phyloP scores from a whole-genome alignment of 2,888 invertebrate genomes.

The Blastobasis adustella region DNA sequence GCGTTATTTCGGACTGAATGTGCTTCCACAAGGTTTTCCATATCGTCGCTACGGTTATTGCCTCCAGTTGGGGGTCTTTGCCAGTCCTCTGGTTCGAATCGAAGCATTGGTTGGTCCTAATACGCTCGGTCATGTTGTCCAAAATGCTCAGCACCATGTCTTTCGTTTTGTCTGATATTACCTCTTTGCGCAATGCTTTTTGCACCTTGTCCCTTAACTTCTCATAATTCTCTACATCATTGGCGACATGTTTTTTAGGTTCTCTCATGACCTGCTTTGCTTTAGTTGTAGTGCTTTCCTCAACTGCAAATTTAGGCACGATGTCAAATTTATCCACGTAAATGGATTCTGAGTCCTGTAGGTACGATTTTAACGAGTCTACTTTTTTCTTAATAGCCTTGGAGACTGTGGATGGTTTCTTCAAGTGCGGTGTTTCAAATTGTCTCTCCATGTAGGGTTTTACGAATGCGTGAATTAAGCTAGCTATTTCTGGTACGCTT shows the following conservation, averaged over 20 bases:
- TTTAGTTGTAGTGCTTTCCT: too few relatives aligned
- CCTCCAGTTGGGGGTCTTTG: neutral
- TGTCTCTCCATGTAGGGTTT: slow-evolving; percentile 23
- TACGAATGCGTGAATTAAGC: slow-evolving; percentile 27
- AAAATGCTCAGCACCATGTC: slow-evolving; percentile 33
- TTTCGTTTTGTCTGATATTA: slow-evolving; percentile 32
- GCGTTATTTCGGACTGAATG: slow-evolving; percentile 15
- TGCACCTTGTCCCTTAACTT: slow-evolving; percentile 35
- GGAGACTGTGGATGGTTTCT: slow-evolving; percentile 15
- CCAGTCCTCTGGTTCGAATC: neutral
- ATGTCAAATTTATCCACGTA: too few relatives aligned
- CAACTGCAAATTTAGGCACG: too few relatives aligned
- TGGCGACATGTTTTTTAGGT: slow-evolving; percentile 17
- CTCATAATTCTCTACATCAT: slow-evolving; percentile 35
- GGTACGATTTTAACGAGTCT: slow-evolving; percentile 25
- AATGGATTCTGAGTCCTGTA: slow-evolving; percentile 31
- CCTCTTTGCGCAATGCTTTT: slow-evolving; percentile 31
- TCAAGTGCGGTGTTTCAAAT: slow-evolving; percentile 5
- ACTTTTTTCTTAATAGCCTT: slow-evolving; percentile 30
- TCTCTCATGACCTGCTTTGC: neutral
- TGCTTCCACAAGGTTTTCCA: slow-evolving; percentile 25
- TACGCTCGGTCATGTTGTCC: slow-evolving; percentile 36
- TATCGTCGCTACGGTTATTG: neutral
- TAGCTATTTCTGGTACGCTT: slow-evolving; percentile 17
- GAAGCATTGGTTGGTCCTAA: slow-evolving; percentile 36